These are phyloP conservation scores for Cecidostiba fungosa DNA, from an alignment of 2,888 invertebrate species.

Conservation along the genomic window DNA sequence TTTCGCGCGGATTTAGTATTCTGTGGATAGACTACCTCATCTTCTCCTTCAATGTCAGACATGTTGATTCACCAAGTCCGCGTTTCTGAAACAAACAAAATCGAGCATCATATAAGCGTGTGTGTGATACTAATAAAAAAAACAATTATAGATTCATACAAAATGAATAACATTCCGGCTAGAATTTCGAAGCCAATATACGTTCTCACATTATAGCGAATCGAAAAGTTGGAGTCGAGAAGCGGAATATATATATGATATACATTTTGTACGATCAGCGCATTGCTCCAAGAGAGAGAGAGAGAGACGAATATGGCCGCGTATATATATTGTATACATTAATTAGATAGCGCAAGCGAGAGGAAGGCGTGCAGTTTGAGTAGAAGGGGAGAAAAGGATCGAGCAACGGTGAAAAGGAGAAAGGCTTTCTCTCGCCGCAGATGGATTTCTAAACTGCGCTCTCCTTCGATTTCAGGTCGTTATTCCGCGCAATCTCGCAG, in stretches of 20 bases:
- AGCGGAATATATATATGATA: no score
- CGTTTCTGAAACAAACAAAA: conserved; percentile 40
- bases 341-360: no score
- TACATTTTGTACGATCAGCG: no score
- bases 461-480: conserved; percentile 72
- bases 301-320: not conserved
- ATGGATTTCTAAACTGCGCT: conserved; percentile 71
- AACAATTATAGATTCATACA: no score
- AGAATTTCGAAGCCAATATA: no score
- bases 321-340: no score
- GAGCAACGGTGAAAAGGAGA: conserved; percentile 55
- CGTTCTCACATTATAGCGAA: no score
- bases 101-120: not conserved
- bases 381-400: conserved; percentile 39
- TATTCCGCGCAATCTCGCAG: conserved; percentile 60
- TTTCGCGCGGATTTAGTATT: not conserved
- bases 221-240: not conserved
- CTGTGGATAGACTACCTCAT: conserved; percentile 71
- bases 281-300: no score
- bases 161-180: no score
- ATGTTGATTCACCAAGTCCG: conserved; percentile 65
- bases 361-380: not conserved
- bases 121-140: no score
- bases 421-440: conserved; percentile 62
- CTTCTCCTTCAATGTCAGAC: conserved; percentile 77